These are phyloP conservation scores for Achroia grisella DNA, from an alignment of 1,140 invertebrate genomes.

Conservation along the genomic window DNA sequence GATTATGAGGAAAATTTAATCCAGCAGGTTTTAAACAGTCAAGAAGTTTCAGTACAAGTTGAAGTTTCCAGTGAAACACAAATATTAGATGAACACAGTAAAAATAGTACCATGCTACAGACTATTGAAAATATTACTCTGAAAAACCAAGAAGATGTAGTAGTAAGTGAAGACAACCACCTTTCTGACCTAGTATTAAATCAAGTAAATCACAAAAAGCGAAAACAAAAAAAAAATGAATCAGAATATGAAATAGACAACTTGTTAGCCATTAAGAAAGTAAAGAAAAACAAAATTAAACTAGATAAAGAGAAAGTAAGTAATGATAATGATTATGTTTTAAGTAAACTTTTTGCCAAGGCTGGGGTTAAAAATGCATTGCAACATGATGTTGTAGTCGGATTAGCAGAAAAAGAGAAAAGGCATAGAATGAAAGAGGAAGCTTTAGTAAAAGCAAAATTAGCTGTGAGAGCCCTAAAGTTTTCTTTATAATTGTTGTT, in stretches of 20 bases:
- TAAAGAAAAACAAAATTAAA: constrained; percentile 48
- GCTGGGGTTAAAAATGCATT: constrained; percentile 74
- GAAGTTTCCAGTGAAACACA: constrained; percentile 1
- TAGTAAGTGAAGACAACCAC: background rate
- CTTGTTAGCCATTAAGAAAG: constrained; percentile 51
- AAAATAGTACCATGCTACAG: background rate
- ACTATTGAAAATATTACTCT: background rate
- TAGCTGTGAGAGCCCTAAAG: constrained; percentile 72
- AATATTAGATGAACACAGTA: constrained; percentile 8
- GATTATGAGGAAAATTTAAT: constrained; percentile 63
- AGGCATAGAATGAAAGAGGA: constrained; percentile 69
- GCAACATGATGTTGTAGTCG: constrained; percentile 74
- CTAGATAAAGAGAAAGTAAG: constrained; percentile 33
- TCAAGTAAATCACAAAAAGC: constrained; percentile 15
- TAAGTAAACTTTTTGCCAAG: constrained; percentile 76
- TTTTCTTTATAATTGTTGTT: constrained; percentile 60
- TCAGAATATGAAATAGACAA: constrained; percentile 41
- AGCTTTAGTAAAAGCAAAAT: constrained; percentile 66
- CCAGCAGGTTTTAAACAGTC: constrained; percentile 48
- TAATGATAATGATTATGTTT: constrained; percentile 74
- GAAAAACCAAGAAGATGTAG: background rate
- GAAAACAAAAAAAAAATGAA: constrained; percentile 32
- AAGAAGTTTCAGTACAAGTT: constrained; percentile 26
- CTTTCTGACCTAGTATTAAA: background rate
- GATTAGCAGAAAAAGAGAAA: constrained; percentile 67